Conservation (phyloP, 2,888 invertebrate genomes). For the Eugnorisma glareosa region DNA sequence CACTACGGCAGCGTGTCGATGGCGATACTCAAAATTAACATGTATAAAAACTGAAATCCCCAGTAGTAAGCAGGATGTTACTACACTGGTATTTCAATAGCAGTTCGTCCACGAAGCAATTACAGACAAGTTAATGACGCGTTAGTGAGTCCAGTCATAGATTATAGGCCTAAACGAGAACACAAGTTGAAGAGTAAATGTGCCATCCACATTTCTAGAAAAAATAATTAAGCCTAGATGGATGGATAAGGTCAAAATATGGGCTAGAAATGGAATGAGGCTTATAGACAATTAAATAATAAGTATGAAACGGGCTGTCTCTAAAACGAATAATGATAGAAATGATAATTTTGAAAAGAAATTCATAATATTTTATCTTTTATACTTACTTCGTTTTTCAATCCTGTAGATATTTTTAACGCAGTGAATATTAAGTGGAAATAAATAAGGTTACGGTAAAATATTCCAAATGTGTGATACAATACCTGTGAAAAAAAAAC, state of each 20-base stretch:
- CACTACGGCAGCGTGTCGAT: background rate
- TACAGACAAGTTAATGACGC: too few species aligned
- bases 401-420: conserved; percentile 3
- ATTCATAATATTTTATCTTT: background rate
- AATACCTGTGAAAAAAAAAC: background rate
- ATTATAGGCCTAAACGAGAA: too few species aligned
- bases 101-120: too few species aligned
- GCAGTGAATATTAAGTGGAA: background rate
- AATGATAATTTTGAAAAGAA: background rate
- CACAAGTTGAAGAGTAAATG: too few species aligned
- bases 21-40: background rate
- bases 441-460: conserved; percentile 1
- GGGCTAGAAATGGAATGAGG: background rate
- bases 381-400: background rate
- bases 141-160: too few species aligned
- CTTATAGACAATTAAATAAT: background rate
- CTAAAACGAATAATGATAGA: background rate
- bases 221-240: too few species aligned
- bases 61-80: background rate
- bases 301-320: background rate
- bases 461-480: conserved; percentile 6
- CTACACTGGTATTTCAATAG: too few species aligned
- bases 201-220: too few species aligned
- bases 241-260: background rate
- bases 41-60: too few species aligned